A percentile compares a stretch with the other conserved stretches of the same genome.
Conservation (phyloP, 2,113 vertebrate species). For the Leucoraja erinaceus region DNA sequence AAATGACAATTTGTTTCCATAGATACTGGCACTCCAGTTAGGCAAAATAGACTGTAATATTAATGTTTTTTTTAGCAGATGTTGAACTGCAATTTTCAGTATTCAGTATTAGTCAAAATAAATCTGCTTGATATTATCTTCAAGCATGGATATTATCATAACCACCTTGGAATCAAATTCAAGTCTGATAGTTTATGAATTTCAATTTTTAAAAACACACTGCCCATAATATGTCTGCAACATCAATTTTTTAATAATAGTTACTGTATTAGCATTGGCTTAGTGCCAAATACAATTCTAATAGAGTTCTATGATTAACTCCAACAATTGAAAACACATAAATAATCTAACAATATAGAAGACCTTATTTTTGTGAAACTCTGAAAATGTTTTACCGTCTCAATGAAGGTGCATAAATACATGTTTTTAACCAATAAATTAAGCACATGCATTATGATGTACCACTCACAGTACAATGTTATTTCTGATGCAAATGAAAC, state of each 20-base stretch:
- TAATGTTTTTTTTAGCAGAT: neutral
- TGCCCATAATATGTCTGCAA: neutral
- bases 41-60: neutral
- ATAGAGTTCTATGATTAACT: neutral
- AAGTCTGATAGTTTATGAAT: neutral
- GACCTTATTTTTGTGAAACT: neutral
- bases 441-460: neutral
- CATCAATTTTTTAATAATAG: neutral
- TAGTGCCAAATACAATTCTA: neutral
- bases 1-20: neutral
- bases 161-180: neutral
- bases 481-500: neutral
- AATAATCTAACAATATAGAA: neutral
- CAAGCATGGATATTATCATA: neutral
- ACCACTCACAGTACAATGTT: neutral
- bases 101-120: slow-evolving; percentile 8
- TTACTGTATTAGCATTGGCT: neutral
- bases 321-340: neutral
- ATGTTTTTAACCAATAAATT: neutral
- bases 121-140: neutral
- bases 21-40: neutral
- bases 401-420: too few species aligned
- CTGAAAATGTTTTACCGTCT: too few species aligned
- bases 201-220: neutral
- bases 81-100: neutral